Conservation (phyloP, 1,140 invertebrate genomes). For the Bombus pyrosoma region DNA sequence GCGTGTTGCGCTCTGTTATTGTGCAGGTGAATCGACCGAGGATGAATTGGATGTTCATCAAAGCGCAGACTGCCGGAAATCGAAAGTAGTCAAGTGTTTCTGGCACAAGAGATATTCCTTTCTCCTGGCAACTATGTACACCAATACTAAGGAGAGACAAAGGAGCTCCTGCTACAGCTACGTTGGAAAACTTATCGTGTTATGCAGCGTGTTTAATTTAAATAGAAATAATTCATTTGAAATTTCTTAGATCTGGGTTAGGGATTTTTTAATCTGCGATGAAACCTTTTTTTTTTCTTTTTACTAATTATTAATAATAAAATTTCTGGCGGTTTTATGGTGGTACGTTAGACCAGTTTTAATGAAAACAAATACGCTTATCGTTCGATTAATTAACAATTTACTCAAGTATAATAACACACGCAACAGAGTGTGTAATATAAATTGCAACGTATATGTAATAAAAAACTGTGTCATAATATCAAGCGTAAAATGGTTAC, state of each 20-base stretch:
- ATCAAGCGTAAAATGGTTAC: no score
- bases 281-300: not conserved
- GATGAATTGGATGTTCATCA: constrained; percentile 36
- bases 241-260: no score
- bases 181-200: not conserved
- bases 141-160: not conserved
- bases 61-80: constrained; percentile 55
- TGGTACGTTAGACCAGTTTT: no score
- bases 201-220: not conserved
- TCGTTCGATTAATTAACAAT: no score
- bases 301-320: not conserved
- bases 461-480: no score
- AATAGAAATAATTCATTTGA: no score
- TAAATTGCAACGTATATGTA: no score
- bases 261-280: not conserved
- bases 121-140: constrained; percentile 12
- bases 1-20: not conserved
- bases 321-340: not conserved
- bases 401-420: no score
- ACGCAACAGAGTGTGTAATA: no score
- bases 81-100: constrained; percentile 55
- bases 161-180: not conserved
- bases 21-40: constrained; percentile 6
- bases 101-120: constrained; percentile 26
- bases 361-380: no score